These are phyloP conservation scores for Apamea epomidion DNA, from an alignment of 2,888 invertebrate genomes.

Conservation along the genomic window DNA sequence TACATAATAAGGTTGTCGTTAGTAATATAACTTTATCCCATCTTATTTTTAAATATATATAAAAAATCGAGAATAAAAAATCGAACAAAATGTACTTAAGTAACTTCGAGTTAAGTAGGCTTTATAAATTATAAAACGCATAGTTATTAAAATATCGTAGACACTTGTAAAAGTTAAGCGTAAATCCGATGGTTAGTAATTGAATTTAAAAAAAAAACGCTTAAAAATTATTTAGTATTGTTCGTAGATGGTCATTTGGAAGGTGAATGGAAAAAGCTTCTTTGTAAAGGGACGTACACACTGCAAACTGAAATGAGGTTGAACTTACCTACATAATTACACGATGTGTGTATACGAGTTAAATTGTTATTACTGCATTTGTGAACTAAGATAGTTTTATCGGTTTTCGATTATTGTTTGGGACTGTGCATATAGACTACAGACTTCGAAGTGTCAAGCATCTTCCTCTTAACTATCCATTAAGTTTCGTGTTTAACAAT, in stretches of 20 bases:
- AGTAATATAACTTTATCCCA: constrained; percentile 84
- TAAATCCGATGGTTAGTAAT: constrained; percentile 85
- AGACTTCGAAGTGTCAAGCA: constrained; percentile 69
- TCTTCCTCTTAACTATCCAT: constrained; percentile 74
- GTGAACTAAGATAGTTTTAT: constrained; percentile 75
- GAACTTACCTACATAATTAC: constrained; percentile 58
- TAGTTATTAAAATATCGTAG: constrained; percentile 87
- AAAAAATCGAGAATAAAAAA: constrained; percentile 82
- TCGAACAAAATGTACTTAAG: constrained; percentile 90
- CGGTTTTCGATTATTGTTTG: constrained; percentile 75
- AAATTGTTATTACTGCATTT: constrained; percentile 83
- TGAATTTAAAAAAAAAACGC: constrained; percentile 83
- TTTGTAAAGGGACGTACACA: constrained; percentile 77
- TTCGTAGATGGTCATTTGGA: constrained; percentile 76
- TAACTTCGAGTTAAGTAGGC: constrained; percentile 89
- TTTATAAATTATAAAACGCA: constrained; percentile 90
- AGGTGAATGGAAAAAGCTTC: constrained; percentile 64
- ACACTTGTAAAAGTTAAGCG: constrained; percentile 83
- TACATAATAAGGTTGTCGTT: constrained; percentile 87
- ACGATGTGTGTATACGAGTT: constrained; percentile 86
- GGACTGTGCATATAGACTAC: constrained; percentile 81
- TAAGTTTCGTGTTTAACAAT: constrained; percentile 82
- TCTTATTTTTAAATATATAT: constrained; percentile 80
- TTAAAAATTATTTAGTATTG: constrained; percentile 85
- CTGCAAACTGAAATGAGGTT: constrained; percentile 58